Percentiles rank a stretch among this genome's conserved stretches.
These are phyloP conservation scores for Epistrophe eligans DNA, from an alignment of 2,888 invertebrate species.

Conservation along the genomic window DNA sequence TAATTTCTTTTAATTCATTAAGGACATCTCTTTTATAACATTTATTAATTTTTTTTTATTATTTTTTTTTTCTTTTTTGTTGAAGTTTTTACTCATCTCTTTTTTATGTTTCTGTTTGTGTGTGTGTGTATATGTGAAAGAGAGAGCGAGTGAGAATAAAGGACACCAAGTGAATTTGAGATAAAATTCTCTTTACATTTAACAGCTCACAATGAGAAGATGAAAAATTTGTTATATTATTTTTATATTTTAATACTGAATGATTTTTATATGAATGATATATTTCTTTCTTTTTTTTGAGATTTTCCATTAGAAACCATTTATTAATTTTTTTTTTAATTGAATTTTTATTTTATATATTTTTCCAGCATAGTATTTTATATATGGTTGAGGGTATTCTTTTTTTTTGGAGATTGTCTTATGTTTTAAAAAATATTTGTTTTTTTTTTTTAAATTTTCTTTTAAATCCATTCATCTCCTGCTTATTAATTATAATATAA, in stretches of 20 bases:
- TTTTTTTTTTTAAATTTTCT: constrained; percentile 7
- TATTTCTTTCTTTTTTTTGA: constrained; percentile 15
- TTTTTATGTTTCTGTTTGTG: constrained; percentile 19
- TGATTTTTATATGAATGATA: constrained; percentile 53
- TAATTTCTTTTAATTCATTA: constrained; percentile 17
- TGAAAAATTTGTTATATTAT: constrained; percentile 35
- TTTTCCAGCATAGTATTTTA: constrained; percentile 45
- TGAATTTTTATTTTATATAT: constrained; percentile 58
- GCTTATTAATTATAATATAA: constrained; percentile 43
- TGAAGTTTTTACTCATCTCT: constrained; percentile 41
- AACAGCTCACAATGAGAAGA: constrained; percentile 51
- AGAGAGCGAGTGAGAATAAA: constrained; percentile 41
- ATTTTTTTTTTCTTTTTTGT: constrained; percentile 3
- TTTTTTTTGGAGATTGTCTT: constrained; percentile 80
- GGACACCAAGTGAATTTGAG: constrained; percentile 70
- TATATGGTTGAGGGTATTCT: constrained; percentile 46
- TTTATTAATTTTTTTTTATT: constrained; percentile 21
- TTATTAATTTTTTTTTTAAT: constrained; percentile 18
- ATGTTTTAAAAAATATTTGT: constrained; percentile 46
- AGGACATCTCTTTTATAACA: constrained; percentile 26
- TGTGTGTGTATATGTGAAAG: not conserved
- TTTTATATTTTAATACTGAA: constrained; percentile 57
- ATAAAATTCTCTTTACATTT: constrained; percentile 55
- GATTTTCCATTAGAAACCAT: constrained; percentile 59
- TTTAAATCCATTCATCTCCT: constrained; percentile 72